Conservation (phyloP, 2,888 invertebrate genomes). For the Tryphoninae sp. region DNA sequence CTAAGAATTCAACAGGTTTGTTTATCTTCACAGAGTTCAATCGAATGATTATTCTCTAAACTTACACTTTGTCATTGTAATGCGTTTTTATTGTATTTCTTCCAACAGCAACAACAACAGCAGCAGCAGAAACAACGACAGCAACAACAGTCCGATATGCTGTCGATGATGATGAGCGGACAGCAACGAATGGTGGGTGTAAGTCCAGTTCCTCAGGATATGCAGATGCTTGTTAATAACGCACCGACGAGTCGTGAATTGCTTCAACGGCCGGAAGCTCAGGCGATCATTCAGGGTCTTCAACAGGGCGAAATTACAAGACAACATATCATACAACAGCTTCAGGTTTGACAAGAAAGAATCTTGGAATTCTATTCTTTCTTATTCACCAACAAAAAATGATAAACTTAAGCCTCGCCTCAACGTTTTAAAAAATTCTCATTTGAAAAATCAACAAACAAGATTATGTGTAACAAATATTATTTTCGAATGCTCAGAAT, state of each 20-base stretch:
- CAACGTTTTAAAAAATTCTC: slow-evolving; percentile 15
- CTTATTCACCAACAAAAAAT: neutral
- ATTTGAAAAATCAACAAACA: neutral
- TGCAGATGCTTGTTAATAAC: slow-evolving; percentile 82
- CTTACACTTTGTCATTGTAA: neutral
- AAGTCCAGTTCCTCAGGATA: slow-evolving; percentile 80
- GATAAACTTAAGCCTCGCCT: neutral
- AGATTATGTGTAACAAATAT: neutral
- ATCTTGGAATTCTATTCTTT: slow-evolving; percentile 10
- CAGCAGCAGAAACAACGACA: slow-evolving; percentile 77
- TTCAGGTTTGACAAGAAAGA: slow-evolving; percentile 81
- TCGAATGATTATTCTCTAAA: neutral
- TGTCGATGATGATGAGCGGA: slow-evolving; percentile 85
- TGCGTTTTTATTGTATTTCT: neutral
- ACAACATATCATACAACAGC: slow-evolving; percentile 89
- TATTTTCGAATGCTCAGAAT: slow-evolving; percentile 80
- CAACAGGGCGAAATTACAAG: slow-evolving; percentile 90
- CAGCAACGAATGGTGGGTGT: slow-evolving; percentile 83
- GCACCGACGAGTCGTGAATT: slow-evolving; percentile 85
- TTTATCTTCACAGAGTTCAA: neutral
- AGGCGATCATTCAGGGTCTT: slow-evolving; percentile 89
- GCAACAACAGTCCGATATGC: slow-evolving; percentile 80
- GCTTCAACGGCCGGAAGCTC: slow-evolving; percentile 88
- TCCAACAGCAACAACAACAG: slow-evolving; percentile 78
- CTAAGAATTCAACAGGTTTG: slow-evolving; percentile 82